phyloP scores from a whole-genome alignment of 2,888 invertebrate genomes.

The Aphodius granarius region DNA sequence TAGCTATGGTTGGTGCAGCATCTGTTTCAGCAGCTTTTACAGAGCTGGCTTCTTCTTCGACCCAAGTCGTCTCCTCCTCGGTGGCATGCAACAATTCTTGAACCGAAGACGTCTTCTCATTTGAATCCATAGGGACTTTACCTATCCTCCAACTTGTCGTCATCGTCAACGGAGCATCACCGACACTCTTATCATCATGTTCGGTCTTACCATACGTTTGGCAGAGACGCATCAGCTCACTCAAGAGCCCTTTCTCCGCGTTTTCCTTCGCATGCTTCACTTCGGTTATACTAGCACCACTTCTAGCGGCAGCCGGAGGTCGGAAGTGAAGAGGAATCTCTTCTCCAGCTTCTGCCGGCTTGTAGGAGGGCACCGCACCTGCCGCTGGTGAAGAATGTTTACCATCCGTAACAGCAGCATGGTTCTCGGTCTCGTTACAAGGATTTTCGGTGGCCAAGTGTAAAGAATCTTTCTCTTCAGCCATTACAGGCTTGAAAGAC shows the following conservation, averaged over 20 bases:
- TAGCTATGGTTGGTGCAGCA: neutral
- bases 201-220: neutral
- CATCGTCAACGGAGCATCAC: neutral
- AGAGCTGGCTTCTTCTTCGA: too few relatives aligned
- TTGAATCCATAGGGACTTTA: neutral
- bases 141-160: slow-evolving; percentile 3
- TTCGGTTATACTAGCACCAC: neutral
- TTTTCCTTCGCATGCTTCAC: neutral
- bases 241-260: neutral
- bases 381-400: neutral
- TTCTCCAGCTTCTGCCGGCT: neutral
- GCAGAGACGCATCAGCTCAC: neutral
- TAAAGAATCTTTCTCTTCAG: neutral
- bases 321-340: too few relatives aligned
- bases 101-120: neutral
- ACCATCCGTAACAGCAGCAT: too few relatives aligned
- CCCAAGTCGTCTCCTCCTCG: too few relatives aligned
- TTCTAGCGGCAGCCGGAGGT: neutral
- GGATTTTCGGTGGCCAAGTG: neutral
- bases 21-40: neutral
- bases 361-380: neutral
- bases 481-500: neutral
- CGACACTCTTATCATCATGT: neutral
- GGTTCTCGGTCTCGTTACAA: neutral
- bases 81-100: neutral